These are phyloP conservation scores for Plodia interpunctella DNA, from an alignment of 1,140 invertebrate species.

Conservation along the genomic window DNA sequence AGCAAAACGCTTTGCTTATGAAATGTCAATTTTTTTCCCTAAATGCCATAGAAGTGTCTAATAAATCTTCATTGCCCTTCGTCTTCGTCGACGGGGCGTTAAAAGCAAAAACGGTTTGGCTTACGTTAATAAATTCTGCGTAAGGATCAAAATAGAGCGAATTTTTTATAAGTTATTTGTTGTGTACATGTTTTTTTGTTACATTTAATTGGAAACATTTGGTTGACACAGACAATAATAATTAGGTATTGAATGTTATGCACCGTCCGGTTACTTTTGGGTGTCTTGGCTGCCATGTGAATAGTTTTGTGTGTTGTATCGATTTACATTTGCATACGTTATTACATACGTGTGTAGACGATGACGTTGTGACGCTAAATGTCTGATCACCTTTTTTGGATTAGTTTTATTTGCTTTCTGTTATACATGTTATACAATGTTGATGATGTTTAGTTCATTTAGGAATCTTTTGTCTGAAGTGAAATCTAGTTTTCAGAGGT, in stretches of 20 bases:
- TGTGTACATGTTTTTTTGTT: background rate
- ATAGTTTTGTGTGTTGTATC: background rate
- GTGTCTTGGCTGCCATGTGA: background rate
- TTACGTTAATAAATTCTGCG: constrained; percentile 17
- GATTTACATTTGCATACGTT: background rate
- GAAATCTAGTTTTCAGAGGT: constrained; percentile 19
- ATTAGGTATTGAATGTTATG: background rate
- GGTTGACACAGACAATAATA: too few species aligned
- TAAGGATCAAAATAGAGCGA: too few species aligned
- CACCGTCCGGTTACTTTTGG: background rate
- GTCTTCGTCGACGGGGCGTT: constrained; percentile 15
- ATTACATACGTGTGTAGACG: background rate
- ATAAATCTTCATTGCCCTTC: background rate
- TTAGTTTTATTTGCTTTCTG: constrained; percentile 6
- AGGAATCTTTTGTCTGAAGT: background rate
- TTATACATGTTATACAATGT: background rate
- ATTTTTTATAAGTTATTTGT: background rate
- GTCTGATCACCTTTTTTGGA: background rate
- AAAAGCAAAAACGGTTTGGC: constrained; percentile 21
- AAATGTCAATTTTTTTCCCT: background rate
- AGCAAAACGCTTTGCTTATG: background rate
- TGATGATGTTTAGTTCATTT: background rate
- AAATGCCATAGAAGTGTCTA: background rate
- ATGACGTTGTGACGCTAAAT: too few species aligned
- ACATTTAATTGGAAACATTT: constrained; percentile 9